Percentiles rank a stretch among this genome's conserved stretches.
phyloP scores from a whole-genome alignment of 2,113 vertebrate species.

The Gulo gulo region DNA sequence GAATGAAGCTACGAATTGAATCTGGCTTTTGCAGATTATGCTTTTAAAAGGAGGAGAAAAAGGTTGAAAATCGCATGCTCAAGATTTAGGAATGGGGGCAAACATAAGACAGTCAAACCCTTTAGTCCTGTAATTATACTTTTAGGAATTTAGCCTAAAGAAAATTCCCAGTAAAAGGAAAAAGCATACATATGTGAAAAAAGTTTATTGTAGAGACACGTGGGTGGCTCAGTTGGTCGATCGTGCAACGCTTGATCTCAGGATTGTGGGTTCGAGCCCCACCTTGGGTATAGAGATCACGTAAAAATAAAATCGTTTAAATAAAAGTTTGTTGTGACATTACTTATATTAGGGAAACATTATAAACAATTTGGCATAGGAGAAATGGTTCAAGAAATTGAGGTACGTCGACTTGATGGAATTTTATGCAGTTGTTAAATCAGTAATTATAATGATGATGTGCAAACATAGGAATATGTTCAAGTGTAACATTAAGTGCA shows the following conservation, averaged over 20 bases:
- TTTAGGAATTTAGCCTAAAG: not conserved
- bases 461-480: not conserved
- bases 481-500: not conserved
- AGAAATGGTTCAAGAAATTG: not conserved
- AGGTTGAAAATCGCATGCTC: not conserved
- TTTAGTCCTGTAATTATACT: not conserved
- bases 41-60: not conserved
- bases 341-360: not conserved
- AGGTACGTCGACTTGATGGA: not conserved
- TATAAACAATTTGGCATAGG: not conserved
- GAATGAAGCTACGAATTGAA: not conserved
- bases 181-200: not conserved
- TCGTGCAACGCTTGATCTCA: not conserved
- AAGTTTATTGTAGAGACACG: not conserved
- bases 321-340: not conserved
- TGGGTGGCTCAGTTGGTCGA: not conserved
- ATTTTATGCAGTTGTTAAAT: not conserved
- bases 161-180: constrained; percentile 14
- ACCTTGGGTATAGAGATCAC: not conserved
- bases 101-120: not conserved
- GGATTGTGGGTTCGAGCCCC: not conserved
- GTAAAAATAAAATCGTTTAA: not conserved
- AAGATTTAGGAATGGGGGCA: not conserved
- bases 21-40: not conserved
- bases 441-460: not conserved